Conservation (phyloP, 1,140 invertebrate species). For the Zophobas morio region DNA sequence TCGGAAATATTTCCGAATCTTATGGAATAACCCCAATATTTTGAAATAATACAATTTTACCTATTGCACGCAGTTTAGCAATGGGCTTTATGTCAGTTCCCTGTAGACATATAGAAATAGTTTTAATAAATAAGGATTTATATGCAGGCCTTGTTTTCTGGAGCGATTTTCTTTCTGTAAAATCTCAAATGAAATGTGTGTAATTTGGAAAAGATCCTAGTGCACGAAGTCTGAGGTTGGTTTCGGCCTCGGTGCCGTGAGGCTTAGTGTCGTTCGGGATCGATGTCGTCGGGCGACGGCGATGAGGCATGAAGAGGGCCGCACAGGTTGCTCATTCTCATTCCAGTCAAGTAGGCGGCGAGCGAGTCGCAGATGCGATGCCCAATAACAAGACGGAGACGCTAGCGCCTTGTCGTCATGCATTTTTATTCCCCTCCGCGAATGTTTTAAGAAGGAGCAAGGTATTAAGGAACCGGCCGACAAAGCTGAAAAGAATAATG, state of each 20-base stretch:
- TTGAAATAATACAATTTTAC: too few species aligned
- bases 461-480: conserved; percentile 65
- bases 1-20: too few species aligned
- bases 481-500: conserved; percentile 68
- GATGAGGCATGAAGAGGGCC: conserved; percentile 56
- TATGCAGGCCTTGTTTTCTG: too few species aligned
- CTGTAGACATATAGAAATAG: too few species aligned
- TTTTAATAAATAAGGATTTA: too few species aligned
- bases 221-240: not conserved
- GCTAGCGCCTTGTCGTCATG: conserved; percentile 56
- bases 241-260: conserved; percentile 2
- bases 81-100: too few species aligned
- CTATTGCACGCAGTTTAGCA: too few species aligned
- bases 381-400: conserved; percentile 63
- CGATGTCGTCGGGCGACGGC: conserved; percentile 52
- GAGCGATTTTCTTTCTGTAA: not conserved
- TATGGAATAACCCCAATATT: too few species aligned
- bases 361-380: conserved; percentile 64
- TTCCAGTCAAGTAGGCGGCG: conserved; percentile 54
- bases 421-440: conserved; percentile 62
- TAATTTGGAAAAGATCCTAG: conserved; percentile 1
- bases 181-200: conserved; percentile 3
- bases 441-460: conserved; percentile 66
- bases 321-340: conserved; percentile 61
- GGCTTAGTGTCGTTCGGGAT: conserved; percentile 39